Evolutionary conservation across 2,113 vertebrate species (phyloP), one percentile per base, ranked within the genome.

Genomic region (Urocolius indicus): DNA sequence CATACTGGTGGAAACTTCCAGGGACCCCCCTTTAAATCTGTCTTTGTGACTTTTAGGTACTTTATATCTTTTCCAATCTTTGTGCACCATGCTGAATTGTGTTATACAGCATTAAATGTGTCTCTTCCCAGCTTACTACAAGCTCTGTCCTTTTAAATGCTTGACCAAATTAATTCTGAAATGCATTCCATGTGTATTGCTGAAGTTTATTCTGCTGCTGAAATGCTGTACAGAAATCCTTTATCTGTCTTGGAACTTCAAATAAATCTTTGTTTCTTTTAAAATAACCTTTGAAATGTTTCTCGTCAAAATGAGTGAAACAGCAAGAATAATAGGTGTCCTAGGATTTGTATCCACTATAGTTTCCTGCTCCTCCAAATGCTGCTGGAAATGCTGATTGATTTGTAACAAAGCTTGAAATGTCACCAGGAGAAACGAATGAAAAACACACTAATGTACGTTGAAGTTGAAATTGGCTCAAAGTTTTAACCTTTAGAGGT

Each of bases 351-450:
- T 76, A 83, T 61, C 81, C 74, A 38, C 80, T 46, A 7, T 17
- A 26, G 58, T 87, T 94, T 76, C 74, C 78, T 89, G 69, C 91
- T 73, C 48, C 84, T 87, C 87, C 93, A 85, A 90, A 80, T 66
- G 78, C 93, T 87, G 95, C 83, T 95, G 95, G 93, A 97, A 95
- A 89, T 67, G 91, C 86, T 92, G 94, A 95, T 91, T 93, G 93
- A 95, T 96, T 94, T 93, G 87, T 89, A 93, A 89, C 94, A 95
- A 93, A 91, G 94, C 94, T 73, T 85, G 78, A 94, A 95, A 96
- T 93, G 94, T 93, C 95, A 89, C 82, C 55, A 34, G 84, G 84
- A 97, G 90, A 66, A 84, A 87, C 66, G 91, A 89, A 91, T 90
- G 91, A 89, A 87, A 93, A 93, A 89, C 65, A 76, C 58, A 30